Base-by-base conservation (phyloP, 2,797 vertebrate species). In the Salmo trutta region DNA sequence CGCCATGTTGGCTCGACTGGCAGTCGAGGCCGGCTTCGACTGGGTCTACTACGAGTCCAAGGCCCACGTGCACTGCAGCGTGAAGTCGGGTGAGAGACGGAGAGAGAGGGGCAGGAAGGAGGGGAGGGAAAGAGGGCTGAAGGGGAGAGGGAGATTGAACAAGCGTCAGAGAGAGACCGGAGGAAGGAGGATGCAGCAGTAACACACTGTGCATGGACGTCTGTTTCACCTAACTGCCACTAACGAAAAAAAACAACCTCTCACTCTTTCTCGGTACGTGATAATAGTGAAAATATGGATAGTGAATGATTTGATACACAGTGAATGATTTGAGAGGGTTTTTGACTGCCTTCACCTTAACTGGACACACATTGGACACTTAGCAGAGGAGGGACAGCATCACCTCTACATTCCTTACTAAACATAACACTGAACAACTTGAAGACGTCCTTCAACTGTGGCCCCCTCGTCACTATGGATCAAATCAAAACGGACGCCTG, bases 21-120 rank as follows among this genome's bases (percentile, higher is more conserved):
- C 98, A 0, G 97, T 98, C 90, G 97, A 99, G 91, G 97, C 98
- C 0, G 98, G 98, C 16, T 99, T 99, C 0, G 97, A 99, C 88
- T 99, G 98, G 98, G 98, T 99, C 89, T 97, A 97, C 93, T 99
- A 97, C 0, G 97, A 99, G 86, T 98, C 97, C 89, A 98, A 98
- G 84, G 97, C 96, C 1, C 98, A 99, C 89, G 96, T 99, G 84
- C 98, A 99, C 92, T 98, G 98, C 93, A 98, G 97, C 0, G 98
- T 99, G 90, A 99, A 98, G 92, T 98, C 97, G 90, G 97, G 97
- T 99, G 93, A 91, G 89, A 47, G 17, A 27, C 54, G 33, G 31
- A 56, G 21, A 19, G 62, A 16, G 31, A n/a, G 14, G 21, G 51
- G 24, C 24, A 17, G 21, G 47, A 17, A 4, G n/a, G 36, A 21